phyloP scores from a whole-genome alignment of 2,888 invertebrate species.

The Cerastis rubricosa region DNA sequence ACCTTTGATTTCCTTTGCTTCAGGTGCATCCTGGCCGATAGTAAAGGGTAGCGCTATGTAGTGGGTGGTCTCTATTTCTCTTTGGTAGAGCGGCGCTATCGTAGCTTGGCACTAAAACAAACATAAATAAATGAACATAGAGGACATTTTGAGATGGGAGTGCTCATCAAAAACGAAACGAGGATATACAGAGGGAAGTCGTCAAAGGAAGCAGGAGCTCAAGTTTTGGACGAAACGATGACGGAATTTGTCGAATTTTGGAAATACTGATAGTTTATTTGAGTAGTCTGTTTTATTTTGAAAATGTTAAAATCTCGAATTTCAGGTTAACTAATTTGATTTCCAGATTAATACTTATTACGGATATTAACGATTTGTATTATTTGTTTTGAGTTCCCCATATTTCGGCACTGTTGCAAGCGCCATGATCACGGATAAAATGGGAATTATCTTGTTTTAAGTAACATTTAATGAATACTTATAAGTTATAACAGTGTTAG shows the following conservation, averaged over 20 bases:
- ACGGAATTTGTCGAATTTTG: background rate
- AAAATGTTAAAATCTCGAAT: background rate
- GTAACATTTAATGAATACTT: background rate
- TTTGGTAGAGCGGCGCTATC: conserved; percentile 84
- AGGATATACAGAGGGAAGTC: background rate
- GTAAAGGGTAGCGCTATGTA: conserved; percentile 68
- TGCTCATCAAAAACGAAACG: background rate
- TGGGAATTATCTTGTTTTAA: background rate
- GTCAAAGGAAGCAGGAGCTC: background rate
- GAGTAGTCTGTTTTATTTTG: background rate
- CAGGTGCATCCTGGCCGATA: conserved; percentile 48
- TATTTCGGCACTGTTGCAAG: background rate
- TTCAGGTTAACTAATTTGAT: background rate
- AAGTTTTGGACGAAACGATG: background rate
- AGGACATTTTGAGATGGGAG: background rate
- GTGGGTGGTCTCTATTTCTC: conserved; percentile 76
- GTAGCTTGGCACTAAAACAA: conserved; percentile 84
- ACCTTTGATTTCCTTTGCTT: conserved; percentile 52
- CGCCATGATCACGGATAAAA: background rate
- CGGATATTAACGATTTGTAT: no score
- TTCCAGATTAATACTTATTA: background rate
- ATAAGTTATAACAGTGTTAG: background rate
- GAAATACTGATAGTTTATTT: background rate
- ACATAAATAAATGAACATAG: conserved; percentile 24
- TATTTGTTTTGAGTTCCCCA: background rate